Evolutionary conservation across 2,113 vertebrate species (phyloP).

Genomic region (Cynoglossus semilaevis): DNA sequence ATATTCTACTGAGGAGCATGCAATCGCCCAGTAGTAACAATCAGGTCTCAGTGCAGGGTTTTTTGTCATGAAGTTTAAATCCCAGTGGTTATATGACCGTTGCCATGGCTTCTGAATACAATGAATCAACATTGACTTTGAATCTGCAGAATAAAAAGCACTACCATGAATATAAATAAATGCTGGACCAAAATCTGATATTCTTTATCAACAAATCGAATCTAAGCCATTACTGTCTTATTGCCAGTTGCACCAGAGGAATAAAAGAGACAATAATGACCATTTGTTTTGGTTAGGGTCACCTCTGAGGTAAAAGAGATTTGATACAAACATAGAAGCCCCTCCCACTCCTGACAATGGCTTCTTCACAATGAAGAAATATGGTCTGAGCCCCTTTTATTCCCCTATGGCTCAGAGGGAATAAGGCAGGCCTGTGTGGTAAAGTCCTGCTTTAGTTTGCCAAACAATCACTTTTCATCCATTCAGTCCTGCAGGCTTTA

Average conservation of each 20-base stretch:
- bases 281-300: slow-evolving; percentile 18
- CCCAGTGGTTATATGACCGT: slow-evolving; percentile 13
- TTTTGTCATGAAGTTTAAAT: slow-evolving; percentile 33
- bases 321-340: slow-evolving; percentile 15
- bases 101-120: slow-evolving; percentile 8
- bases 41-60: slow-evolving; percentile 8
- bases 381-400: slow-evolving; percentile 28
- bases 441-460: slow-evolving; percentile 33
- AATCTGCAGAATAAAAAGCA: slow-evolving; percentile 16
- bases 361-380: slow-evolving; percentile 24
- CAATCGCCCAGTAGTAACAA: slow-evolving; percentile 25
- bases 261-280: slow-evolving; percentile 16
- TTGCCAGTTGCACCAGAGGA: slow-evolving; percentile 6
- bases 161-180: slow-evolving; percentile 25
- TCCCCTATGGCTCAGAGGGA: slow-evolving; percentile 14
- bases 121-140: slow-evolving; percentile 27
- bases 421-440: slow-evolving; percentile 7
- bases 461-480: slow-evolving; percentile 29
- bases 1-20: slow-evolving; percentile 15
- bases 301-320: slow-evolving; percentile 6
- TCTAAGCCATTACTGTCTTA: slow-evolving; percentile 13
- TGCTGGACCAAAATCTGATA: slow-evolving; percentile 3
- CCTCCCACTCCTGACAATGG: slow-evolving; percentile 15
- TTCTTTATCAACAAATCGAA: slow-evolving; percentile 18
- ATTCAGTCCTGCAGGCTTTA: slow-evolving; percentile 38